Conservation (phyloP, 1,140 invertebrate genomes). For the Drosophila obscura region DNA sequence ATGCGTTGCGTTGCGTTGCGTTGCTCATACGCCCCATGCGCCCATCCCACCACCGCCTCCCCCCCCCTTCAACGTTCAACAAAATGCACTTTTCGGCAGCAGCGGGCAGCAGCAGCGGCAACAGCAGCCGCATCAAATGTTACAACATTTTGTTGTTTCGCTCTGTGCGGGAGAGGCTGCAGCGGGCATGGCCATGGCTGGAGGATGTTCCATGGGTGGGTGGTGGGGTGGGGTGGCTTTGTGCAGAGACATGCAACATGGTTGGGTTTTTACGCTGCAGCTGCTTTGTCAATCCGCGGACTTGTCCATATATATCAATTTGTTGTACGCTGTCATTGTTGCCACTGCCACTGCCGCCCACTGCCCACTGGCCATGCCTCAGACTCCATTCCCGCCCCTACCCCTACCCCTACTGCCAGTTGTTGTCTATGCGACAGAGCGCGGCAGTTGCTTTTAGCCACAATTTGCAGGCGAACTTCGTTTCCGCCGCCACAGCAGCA, state of each 20-base stretch:
- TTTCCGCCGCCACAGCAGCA: slow-evolving; percentile 30
- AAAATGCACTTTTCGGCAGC: slow-evolving; percentile 77
- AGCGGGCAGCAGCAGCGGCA: slow-evolving; percentile 48
- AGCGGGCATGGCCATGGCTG: background rate
- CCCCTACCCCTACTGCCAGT: slow-evolving; percentile 1
- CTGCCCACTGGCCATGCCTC: too few species aligned
- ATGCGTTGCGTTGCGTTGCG: slow-evolving; percentile 56
- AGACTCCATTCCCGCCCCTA: too few species aligned
- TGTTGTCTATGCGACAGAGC: background rate
- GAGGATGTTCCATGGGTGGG: background rate
- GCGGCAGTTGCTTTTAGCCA: slow-evolving; percentile 61
- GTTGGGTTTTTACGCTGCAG: slow-evolving; percentile 68
- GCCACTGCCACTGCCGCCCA: slow-evolving; percentile 20
- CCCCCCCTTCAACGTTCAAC: slow-evolving; percentile 34
- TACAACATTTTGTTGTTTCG: slow-evolving; percentile 54
- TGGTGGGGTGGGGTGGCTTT: background rate
- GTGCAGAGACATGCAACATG: slow-evolving; percentile 64
- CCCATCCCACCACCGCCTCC: too few species aligned
- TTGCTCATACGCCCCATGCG: slow-evolving; percentile 61
- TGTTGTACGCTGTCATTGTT: slow-evolving; percentile 64
- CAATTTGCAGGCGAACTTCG: slow-evolving; percentile 63
- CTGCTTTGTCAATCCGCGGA: slow-evolving; percentile 78
- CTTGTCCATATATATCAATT: slow-evolving; percentile 78
- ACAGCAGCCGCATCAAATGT: slow-evolving; percentile 55
- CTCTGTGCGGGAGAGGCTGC: slow-evolving; percentile 3